A percentile compares a stretch with the other conserved stretches of the same genome.
Conservation (phyloP, 2,888 invertebrate species). For the Noctua fimbriata region DNA sequence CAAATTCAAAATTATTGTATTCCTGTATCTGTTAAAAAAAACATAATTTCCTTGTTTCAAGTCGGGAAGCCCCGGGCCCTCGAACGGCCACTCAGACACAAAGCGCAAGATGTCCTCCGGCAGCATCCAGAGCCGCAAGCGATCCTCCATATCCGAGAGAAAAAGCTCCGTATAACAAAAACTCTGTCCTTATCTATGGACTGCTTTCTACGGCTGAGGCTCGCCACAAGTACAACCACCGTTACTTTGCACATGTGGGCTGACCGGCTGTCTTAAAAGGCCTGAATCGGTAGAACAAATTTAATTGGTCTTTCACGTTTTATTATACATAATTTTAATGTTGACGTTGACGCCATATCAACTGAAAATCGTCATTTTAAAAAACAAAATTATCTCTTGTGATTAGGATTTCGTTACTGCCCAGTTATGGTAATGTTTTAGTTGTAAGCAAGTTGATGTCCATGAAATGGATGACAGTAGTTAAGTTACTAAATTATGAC, state of each 20-base stretch:
- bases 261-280: slow-evolving; percentile 34
- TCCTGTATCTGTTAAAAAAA: background rate
- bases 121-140: slow-evolving; percentile 85
- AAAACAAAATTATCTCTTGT: slow-evolving; percentile 67
- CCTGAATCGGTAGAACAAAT: slow-evolving; percentile 55
- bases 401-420: slow-evolving; percentile 74
- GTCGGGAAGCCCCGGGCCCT: slow-evolving; percentile 76
- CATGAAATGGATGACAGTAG: slow-evolving; percentile 84
- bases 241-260: slow-evolving; percentile 13
- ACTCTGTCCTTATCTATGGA: slow-evolving; percentile 61
- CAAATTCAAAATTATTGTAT: background rate
- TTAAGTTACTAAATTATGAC: slow-evolving; percentile 79
- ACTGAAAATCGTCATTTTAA: slow-evolving; percentile 68
- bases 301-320: slow-evolving; percentile 51
- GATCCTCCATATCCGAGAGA: slow-evolving; percentile 86
- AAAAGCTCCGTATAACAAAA: slow-evolving; percentile 87
- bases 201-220: slow-evolving; percentile 59
- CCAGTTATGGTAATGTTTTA: slow-evolving; percentile 68
- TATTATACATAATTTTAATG: slow-evolving; percentile 50
- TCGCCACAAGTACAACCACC: slow-evolving; percentile 44
- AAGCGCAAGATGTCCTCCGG: slow-evolving; percentile 89
- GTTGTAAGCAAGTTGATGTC: slow-evolving; percentile 76
- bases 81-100: slow-evolving; percentile 71
- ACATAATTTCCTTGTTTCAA: background rate
- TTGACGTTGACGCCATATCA: slow-evolving; percentile 75